Evolutionary conservation across 2,888 invertebrate genomes (phyloP).

Genomic region (Dasysyrphus albostriatus): DNA sequence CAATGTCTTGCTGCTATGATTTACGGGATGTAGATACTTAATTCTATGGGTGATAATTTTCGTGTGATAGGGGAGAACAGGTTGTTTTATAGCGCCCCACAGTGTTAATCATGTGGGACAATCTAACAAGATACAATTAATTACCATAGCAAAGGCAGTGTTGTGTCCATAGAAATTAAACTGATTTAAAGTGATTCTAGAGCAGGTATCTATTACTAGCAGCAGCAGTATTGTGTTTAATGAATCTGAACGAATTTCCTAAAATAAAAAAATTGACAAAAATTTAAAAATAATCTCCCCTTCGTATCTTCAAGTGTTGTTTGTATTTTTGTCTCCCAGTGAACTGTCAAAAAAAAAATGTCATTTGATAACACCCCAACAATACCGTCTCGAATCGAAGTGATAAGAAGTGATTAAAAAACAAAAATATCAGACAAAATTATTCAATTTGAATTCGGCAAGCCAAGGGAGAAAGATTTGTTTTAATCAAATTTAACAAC

Average conservation of each 20-base stretch:
- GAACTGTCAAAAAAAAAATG: conserved; percentile 64
- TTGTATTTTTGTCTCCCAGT: conserved; percentile 41
- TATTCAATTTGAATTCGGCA: conserved; percentile 42
- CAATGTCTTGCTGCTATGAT: conserved; percentile 38
- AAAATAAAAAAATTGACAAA: conserved; percentile 32
- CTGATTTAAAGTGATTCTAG: conserved; percentile 45
- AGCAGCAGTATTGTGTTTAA: background rate
- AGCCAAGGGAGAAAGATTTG: background rate
- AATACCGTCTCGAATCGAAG: conserved; percentile 48
- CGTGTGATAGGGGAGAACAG: conserved; percentile 67
- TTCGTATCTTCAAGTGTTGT: background rate
- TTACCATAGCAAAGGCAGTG: conserved; percentile 49
- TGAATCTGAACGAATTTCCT: conserved; percentile 38
- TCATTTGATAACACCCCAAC: conserved; percentile 57
- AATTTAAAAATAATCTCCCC: conserved; percentile 14
- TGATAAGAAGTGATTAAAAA: conserved; percentile 64
- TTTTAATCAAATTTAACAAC: conserved; percentile 17
- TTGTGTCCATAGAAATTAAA: conserved; percentile 44
- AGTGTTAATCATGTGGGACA: conserved; percentile 67
- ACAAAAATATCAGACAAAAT: conserved; percentile 3
- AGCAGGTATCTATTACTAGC: background rate
- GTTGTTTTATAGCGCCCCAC: conserved; percentile 64
- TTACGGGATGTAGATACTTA: conserved; percentile 67
- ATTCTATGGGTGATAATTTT: conserved; percentile 51
- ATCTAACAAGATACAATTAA: conserved; percentile 72